Evolutionary conservation across 1,140 invertebrate species (phyloP).

Genomic region (Pentalonia nigronervosa): DNA sequence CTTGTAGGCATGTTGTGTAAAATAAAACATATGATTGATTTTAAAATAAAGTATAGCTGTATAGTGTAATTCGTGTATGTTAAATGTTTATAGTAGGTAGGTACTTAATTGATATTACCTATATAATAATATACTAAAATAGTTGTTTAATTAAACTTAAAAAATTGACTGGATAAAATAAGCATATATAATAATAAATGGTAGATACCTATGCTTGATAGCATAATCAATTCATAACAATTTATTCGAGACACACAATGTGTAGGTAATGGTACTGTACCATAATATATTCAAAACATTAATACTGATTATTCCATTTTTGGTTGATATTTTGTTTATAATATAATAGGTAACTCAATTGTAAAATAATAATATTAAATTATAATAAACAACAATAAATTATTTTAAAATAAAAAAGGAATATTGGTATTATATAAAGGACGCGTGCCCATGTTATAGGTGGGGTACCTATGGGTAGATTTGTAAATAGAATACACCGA

Average conservation of each 20-base stretch:
- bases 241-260: not conserved
- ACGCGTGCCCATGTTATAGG: not conserved
- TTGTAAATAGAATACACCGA: not conserved
- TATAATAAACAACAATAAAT: not conserved
- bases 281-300: not conserved
- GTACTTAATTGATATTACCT: not conserved
- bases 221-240: not conserved
- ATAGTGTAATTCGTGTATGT: conserved; percentile 31
- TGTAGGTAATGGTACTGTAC: not conserved
- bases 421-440: not conserved
- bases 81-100: not conserved
- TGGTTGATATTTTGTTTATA: not conserved
- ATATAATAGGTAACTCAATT: not conserved
- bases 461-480: not conserved
- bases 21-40: not conserved
- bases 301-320: conserved; percentile 30
- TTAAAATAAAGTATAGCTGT: not conserved
- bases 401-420: not conserved
- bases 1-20: not conserved
- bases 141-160: not conserved
- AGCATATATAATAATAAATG: not conserved
- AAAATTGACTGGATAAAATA: conserved; percentile 23
- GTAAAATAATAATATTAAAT: not conserved
- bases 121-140: not conserved
- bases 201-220: not conserved